Conservation (phyloP, 2,797 vertebrate species). For the Decapterus maruadsi region DNA sequence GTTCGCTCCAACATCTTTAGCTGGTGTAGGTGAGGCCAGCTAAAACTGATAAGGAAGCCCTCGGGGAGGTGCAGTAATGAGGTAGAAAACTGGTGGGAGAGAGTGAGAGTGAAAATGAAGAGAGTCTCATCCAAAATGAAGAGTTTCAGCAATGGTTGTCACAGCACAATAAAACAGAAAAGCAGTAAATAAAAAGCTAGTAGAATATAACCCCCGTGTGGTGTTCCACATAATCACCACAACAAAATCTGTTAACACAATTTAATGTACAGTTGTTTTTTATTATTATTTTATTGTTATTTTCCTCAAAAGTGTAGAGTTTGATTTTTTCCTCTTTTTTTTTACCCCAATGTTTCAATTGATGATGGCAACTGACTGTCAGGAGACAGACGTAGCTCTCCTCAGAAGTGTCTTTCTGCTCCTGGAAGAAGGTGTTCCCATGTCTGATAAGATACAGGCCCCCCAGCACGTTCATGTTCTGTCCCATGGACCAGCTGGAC, state of each 20-base stretch:
- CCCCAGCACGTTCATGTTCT: neutral
- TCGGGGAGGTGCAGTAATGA: conserved; percentile 55
- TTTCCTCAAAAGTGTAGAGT: neutral
- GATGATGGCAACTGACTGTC: no score
- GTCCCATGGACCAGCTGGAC: neutral
- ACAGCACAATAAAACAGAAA: neutral
- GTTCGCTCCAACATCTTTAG: conserved; percentile 5
- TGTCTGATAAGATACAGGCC: neutral
- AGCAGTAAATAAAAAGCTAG: neutral
- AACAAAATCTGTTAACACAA: neutral
- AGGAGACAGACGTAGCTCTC: neutral
- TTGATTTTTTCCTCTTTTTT: neutral
- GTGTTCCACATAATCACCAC: neutral
- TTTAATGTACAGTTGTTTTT: no score
- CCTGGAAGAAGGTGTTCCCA: neutral
- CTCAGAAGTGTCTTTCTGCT: neutral
- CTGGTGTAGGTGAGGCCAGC: conserved; percentile 21
- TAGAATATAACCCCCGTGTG: neutral
- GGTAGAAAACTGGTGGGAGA: conserved; percentile 3
- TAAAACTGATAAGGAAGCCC: conserved; percentile 56
- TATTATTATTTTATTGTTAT: no score
- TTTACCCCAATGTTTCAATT: neutral
- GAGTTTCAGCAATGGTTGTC: conserved; percentile 9
- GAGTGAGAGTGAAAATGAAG: conserved; percentile 8
- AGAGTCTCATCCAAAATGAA: neutral